These are phyloP conservation scores for Typhlomys cinereus DNA, from an alignment of 2,113 vertebrate species.

Conservation along the genomic window DNA sequence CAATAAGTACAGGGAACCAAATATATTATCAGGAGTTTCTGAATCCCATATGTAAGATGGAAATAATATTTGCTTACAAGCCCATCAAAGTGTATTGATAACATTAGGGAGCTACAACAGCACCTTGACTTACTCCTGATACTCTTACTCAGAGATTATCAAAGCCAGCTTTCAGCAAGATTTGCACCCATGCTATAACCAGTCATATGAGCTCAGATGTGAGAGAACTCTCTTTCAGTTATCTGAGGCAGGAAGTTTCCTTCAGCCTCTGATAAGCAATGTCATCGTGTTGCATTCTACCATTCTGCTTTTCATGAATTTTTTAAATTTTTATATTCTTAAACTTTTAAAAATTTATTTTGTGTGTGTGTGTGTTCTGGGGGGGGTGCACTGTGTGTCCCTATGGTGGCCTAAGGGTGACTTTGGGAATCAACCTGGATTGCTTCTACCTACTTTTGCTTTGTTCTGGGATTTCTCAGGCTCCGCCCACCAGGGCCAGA, in stretches of 20 bases:
- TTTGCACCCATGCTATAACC: not conserved
- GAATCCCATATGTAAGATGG: not conserved
- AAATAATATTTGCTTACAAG: not conserved
- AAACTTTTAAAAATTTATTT: too few relatives aligned
- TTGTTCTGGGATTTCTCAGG: too few relatives aligned
- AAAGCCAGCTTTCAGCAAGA: not conserved
- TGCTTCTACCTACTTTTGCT: too few relatives aligned
- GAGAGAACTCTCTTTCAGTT: not conserved
- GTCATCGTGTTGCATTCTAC: too few relatives aligned
- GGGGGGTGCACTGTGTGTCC: too few relatives aligned
- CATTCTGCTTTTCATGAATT: not conserved
- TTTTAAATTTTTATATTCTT: too few relatives aligned
- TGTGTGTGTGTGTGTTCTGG: too few relatives aligned
- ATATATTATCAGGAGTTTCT: not conserved
- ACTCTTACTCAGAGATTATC: not conserved
- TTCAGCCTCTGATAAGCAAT: not conserved
- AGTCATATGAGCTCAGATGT: not conserved
- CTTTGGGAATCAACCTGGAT: too few relatives aligned
- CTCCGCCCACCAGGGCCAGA: too few relatives aligned
- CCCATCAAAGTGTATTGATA: conserved; percentile 4
- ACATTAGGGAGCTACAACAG: not conserved
- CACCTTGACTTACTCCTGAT: not conserved
- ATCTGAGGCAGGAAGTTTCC: not conserved
- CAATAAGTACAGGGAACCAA: not conserved
- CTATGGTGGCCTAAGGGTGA: too few relatives aligned